Percentiles rank a stretch among this genome's conserved stretches.
These are phyloP conservation scores for Thripadectes ignobilis DNA, from an alignment of 2,797 vertebrate species.

Conservation along the genomic window DNA sequence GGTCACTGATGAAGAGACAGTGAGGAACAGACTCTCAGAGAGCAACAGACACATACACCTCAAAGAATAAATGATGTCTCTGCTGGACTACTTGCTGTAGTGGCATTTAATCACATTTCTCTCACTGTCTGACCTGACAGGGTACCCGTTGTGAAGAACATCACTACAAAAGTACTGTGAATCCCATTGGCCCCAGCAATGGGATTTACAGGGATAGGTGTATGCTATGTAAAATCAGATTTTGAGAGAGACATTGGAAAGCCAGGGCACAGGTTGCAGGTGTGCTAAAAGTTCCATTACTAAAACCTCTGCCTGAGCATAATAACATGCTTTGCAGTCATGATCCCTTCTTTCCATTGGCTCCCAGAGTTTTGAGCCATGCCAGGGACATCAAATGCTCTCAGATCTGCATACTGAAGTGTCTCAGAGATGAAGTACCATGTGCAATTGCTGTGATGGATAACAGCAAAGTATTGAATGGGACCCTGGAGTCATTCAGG, in stretches of 20 bases:
- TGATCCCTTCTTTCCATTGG: background rate
- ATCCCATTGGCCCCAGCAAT: background rate
- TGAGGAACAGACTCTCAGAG: background rate
- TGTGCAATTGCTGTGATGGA: constrained; percentile 47
- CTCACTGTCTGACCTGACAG: background rate
- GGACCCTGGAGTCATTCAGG: constrained; percentile 56
- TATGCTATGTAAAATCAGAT: background rate
- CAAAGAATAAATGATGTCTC: background rate
- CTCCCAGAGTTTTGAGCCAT: background rate
- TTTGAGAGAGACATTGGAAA: background rate
- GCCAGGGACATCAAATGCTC: background rate
- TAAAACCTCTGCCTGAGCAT: background rate
- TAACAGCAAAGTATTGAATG: background rate
- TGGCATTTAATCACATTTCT: background rate
- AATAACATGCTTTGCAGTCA: background rate
- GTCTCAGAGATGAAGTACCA: constrained; percentile 44
- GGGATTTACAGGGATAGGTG: background rate
- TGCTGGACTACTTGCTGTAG: background rate
- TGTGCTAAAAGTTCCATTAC: background rate
- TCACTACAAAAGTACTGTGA: background rate
- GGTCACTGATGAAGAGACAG: background rate
- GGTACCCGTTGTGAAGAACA: background rate
- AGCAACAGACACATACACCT: background rate
- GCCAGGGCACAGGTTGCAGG: background rate
- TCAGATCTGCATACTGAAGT: background rate